A percentile compares a stretch with the other conserved stretches of the same genome.
These are phyloP conservation scores for Protomyctophum bolini DNA, from an alignment of 2,113 vertebrate genomes.

Conservation along the genomic window DNA sequence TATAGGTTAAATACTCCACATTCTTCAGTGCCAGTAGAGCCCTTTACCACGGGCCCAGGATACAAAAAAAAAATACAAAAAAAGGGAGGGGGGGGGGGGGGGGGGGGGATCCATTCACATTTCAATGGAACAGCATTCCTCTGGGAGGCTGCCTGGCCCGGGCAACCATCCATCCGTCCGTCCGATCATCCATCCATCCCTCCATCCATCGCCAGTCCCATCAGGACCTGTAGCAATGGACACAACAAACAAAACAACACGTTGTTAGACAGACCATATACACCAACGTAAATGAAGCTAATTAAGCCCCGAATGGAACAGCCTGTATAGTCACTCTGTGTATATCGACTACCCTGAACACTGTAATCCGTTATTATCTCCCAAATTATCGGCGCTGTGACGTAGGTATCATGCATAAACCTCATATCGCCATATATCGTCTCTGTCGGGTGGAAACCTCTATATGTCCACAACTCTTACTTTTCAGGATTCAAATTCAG, in stretches of 20 bases:
- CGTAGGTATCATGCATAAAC: too few relatives aligned
- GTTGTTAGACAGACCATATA: constrained; percentile 8
- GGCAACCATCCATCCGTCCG: background rate
- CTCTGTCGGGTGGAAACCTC: too few relatives aligned
- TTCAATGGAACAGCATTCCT: constrained; percentile 69
- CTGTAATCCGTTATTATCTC: too few relatives aligned
- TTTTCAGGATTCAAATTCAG: too few relatives aligned
- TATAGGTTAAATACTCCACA: constrained; percentile 11
- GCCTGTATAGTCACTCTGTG: too few relatives aligned
- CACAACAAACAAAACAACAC: constrained; percentile 18
- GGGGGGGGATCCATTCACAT: constrained; percentile 76
- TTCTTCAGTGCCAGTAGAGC: constrained; percentile 50
- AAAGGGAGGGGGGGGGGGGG: constrained; percentile 46
- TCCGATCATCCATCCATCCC: too few relatives aligned
- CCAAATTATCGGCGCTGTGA: too few relatives aligned
- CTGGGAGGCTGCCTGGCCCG: constrained; percentile 15
- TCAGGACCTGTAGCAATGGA: constrained; percentile 73
- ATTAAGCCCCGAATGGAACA: too few relatives aligned
- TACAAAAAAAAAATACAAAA: constrained; percentile 40
- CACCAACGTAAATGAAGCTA: too few relatives aligned
- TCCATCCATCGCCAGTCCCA: constrained; percentile 2
- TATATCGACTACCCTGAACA: too few relatives aligned
- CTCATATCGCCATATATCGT: too few relatives aligned
- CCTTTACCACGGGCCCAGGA: constrained; percentile 37
- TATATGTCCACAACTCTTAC: too few relatives aligned